Evolutionary conservation across 2,888 invertebrate genomes (phyloP), one percentile per base, ranked within the genome.

Genomic region (Erpobdella octoculata): DNA sequence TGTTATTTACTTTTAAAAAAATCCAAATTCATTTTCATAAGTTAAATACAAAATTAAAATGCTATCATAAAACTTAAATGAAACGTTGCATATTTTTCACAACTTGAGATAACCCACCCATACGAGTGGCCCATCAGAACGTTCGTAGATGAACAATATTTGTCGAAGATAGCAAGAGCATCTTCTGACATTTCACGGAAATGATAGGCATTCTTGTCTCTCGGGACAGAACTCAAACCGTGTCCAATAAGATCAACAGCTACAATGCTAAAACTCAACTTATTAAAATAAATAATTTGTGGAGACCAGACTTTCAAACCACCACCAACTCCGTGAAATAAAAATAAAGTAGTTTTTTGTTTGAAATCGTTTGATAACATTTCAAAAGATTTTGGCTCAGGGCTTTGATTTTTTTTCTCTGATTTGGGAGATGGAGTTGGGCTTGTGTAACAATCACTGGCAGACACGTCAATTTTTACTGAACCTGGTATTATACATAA

Each of bases 221-320:
- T 82, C 15, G 89, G 88, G 9, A 87, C 86, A 62, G 86, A 86
- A 78, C 88, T 88, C 78, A 86, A 85, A 0, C 89, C 89, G 79
- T 89, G 89, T 0, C 89, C 89, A 46, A 89, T 81, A 80, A 89
- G 83, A 79, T 89, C 89, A 18, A 88, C 88, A 0, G 88, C 88
- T 15, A 88, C 83, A 71, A 88, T 85, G 78, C 88, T 88, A 80
- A 87, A 88, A 0, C 88, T 88, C 74, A 76, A 72, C 65, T 80
- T 81, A 4, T 86, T 83, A 78, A 89, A 87, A 79, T 86, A 87
- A 53, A 85, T 82, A 41, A 88, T 84, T 78, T 89, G 86, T 72
- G 85, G 81, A 76, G 85, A 85, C 86, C 89, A 89, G 37, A 87
- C 82, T 75, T 88, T 88, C 46, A 88, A 86, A 8, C 87, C 87